Evolutionary conservation across 2,888 invertebrate genomes (phyloP).

Genomic region (Beris morrisii): DNA sequence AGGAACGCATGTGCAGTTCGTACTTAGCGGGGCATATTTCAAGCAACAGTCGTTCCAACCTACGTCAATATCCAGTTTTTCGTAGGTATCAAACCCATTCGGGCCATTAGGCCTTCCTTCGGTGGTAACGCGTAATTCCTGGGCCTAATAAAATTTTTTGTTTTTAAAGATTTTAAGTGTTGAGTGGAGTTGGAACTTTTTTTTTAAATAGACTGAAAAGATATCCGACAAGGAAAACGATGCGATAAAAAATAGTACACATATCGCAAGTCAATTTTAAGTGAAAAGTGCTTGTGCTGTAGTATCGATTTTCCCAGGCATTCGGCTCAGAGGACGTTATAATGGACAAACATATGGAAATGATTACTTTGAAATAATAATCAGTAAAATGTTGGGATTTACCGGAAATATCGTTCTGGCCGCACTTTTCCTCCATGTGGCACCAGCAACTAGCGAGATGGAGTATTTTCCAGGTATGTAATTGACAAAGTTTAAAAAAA

Average conservation of each 20-base stretch:
- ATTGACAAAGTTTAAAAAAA: background rate
- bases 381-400: slow-evolving; percentile 30
- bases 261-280: too few species aligned
- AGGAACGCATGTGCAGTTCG: too few species aligned
- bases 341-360: slow-evolving; percentile 38
- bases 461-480: slow-evolving; percentile 37
- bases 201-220: too few species aligned
- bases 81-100: background rate
- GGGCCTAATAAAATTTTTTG: too few species aligned
- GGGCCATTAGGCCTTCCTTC: background rate
- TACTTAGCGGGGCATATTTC: background rate
- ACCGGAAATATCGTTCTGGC: slow-evolving; percentile 30
- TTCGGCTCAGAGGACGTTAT: slow-evolving; percentile 21
- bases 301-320: slow-evolving; percentile 31
- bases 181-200: too few species aligned
- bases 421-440: slow-evolving; percentile 23
- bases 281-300: background rate
- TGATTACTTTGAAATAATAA: slow-evolving; percentile 17
- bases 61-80: slow-evolving; percentile 26
- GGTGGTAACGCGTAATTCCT: too few species aligned
- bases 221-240: too few species aligned
- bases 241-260: too few species aligned
- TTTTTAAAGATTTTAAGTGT: too few species aligned
- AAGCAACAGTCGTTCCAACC: slow-evolving; percentile 29
- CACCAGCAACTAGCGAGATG: slow-evolving; percentile 33